phyloP scores from a whole-genome alignment of 2,888 invertebrate genomes.

The Mesoligia furuncula region DNA sequence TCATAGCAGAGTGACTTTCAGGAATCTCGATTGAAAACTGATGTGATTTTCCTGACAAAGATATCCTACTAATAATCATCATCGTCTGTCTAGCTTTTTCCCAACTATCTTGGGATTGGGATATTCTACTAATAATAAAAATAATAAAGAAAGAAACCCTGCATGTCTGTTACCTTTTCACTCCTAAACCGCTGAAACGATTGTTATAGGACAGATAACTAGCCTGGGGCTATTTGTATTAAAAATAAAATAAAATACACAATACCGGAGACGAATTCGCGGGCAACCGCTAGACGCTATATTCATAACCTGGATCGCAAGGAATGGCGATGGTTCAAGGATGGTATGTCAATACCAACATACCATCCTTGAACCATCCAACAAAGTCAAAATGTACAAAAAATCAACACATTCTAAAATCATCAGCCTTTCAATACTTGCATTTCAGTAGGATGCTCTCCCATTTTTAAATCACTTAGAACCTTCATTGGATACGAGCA shows the following conservation, averaged over 20 bases:
- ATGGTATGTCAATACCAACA: too few relatives aligned
- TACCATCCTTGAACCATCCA: too few relatives aligned
- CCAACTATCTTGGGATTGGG: too few relatives aligned
- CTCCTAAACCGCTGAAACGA: neutral
- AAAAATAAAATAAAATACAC: neutral
- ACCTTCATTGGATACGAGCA: conserved; percentile 3
- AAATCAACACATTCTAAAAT: neutral
- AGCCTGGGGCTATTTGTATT: neutral
- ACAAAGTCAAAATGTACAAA: conserved; percentile 5
- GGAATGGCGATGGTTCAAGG: neutral
- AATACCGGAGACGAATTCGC: neutral
- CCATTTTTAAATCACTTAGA: conserved; percentile 8
- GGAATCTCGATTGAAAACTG: neutral
- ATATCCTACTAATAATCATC: neutral
- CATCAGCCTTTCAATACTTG: neutral
- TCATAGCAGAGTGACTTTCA: neutral
- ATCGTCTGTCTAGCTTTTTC: too few relatives aligned
- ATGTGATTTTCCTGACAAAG: neutral
- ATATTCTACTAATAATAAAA: neutral
- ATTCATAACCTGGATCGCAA: neutral
- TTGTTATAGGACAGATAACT: neutral
- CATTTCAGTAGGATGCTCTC: neutral
- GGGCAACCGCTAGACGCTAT: neutral
- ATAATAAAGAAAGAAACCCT: neutral
- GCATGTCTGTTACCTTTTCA: neutral